These are phyloP conservation scores for Epirrita christyi DNA, from an alignment of 2,888 invertebrate species.

Conservation along the genomic window DNA sequence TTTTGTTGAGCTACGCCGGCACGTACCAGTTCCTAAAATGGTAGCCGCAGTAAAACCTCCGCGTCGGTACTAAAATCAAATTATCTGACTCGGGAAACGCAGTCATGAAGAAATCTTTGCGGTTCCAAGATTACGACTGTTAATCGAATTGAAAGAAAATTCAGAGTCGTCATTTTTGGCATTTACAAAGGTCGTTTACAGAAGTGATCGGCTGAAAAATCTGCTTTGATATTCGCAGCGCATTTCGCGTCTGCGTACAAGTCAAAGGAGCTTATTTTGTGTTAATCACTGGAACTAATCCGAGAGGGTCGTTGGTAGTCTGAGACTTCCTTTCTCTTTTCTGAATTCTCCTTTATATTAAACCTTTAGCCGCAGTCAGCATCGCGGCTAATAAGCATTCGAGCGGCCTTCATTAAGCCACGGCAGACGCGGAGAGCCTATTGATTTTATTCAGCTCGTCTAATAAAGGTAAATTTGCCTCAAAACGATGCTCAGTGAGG, in stretches of 20 bases:
- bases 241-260: constrained; percentile 44
- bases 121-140: constrained; percentile 40
- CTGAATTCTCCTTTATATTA: constrained; percentile 60
- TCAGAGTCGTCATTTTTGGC: constrained; percentile 37
- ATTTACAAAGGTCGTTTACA: constrained; percentile 40
- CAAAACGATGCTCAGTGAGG: constrained; percentile 53
- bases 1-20: constrained; percentile 3
- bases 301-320: constrained; percentile 45
- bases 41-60: constrained; percentile 37
- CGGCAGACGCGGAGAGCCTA: constrained; percentile 56
- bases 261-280: constrained; percentile 44
- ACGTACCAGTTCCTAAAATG: constrained; percentile 28
- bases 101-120: constrained; percentile 41
- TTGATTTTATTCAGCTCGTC: constrained; percentile 72
- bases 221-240: constrained; percentile 47
- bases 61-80: constrained; percentile 40
- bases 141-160: constrained; percentile 41
- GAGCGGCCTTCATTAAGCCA: constrained; percentile 71
- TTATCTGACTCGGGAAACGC: constrained; percentile 39
- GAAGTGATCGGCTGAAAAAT: constrained; percentile 41
- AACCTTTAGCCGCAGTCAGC: constrained; percentile 59
- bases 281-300: constrained; percentile 57
- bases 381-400: constrained; percentile 68
- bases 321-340: too few species aligned
- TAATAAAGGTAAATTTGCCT: constrained; percentile 70